Conservation (phyloP, 2,797 vertebrate species). For the Petrocephalus schoutedeni region DNA sequence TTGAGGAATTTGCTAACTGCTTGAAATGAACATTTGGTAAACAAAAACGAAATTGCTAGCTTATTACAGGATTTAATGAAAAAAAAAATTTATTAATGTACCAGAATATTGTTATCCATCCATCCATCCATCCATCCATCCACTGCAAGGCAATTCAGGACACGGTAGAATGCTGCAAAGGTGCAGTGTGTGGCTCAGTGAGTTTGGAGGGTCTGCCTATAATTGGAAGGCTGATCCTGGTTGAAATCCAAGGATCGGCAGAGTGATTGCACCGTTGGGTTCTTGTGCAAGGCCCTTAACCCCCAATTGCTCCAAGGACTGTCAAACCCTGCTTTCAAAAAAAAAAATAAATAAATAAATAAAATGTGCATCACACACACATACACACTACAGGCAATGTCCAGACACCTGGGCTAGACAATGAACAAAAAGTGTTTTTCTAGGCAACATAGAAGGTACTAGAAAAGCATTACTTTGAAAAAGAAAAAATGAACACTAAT, state of each 20-base stretch:
- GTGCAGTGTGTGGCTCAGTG: neutral
- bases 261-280: neutral
- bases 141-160: neutral
- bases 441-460: neutral
- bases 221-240: neutral
- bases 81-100: neutral
- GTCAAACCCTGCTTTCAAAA: neutral
- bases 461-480: neutral
- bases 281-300: neutral
- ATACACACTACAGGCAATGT: neutral
- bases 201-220: neutral
- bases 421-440: neutral
- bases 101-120: neutral
- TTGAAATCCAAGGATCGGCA: neutral
- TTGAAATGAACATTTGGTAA: neutral
- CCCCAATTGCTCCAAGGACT: neutral
- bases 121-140: neutral
- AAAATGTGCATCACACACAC: neutral
- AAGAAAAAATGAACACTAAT: neutral
- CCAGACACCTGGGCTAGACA: neutral
- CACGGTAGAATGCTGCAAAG: neutral
- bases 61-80: neutral
- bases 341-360: neutral
- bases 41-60: neutral
- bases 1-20: neutral